phyloP scores from a whole-genome alignment of 2,888 invertebrate species.

The Patella caerulea region DNA sequence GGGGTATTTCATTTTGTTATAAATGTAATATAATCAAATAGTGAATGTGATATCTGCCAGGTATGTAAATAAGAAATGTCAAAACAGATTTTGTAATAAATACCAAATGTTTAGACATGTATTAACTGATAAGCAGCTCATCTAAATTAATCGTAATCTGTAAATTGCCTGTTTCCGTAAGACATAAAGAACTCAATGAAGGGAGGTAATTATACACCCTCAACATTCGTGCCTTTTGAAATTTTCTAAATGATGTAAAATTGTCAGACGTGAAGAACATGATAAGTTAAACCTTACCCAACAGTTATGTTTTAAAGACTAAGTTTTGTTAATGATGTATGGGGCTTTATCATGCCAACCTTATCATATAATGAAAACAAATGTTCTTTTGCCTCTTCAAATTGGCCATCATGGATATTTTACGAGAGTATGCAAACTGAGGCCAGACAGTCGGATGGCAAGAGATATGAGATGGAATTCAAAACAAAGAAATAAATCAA shows the following conservation, averaged over 20 bases:
- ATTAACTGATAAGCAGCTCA: slow-evolving; percentile 4
- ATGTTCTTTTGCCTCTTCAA: slow-evolving; percentile 44
- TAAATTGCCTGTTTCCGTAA: too few relatives aligned
- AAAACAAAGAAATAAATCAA: slow-evolving; percentile 36
- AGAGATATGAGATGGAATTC: slow-evolving; percentile 31
- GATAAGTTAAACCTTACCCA: slow-evolving; percentile 9
- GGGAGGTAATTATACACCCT: neutral
- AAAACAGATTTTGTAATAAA: slow-evolving; percentile 2
- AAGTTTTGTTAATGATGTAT: slow-evolving; percentile 19
- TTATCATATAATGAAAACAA: slow-evolving; percentile 54
- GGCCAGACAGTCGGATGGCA: slow-evolving; percentile 33
- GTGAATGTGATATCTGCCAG: neutral
- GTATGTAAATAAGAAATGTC: slow-evolving; percentile 10
- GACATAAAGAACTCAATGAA: neutral
- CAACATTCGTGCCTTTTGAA: too few relatives aligned
- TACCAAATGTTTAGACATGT: slow-evolving; percentile 13
- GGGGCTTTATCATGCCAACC: slow-evolving; percentile 47
- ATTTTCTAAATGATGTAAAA: too few relatives aligned
- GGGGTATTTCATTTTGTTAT: too few relatives aligned
- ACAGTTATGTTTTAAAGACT: slow-evolving; percentile 8
- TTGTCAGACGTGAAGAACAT: neutral
- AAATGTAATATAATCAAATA: too few relatives aligned
- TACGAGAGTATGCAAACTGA: slow-evolving; percentile 25
- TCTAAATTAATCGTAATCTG: slow-evolving; percentile 5
- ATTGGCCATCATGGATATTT: slow-evolving; percentile 43